Conservation (phyloP, 2,113 vertebrate genomes). For the Strix uralensis region DNA sequence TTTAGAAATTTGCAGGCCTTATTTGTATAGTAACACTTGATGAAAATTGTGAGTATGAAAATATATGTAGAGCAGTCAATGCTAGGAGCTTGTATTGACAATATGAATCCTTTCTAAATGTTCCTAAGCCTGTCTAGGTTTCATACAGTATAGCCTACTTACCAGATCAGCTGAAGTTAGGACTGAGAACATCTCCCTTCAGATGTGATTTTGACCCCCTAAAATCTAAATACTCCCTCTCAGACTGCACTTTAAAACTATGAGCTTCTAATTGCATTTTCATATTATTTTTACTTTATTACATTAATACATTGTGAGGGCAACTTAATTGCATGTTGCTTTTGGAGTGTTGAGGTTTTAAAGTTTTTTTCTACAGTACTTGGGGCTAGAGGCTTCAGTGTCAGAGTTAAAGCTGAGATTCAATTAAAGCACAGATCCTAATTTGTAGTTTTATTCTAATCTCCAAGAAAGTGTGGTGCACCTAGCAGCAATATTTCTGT, state of each 20-base stretch:
- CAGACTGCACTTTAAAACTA: neutral
- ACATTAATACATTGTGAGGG: fast-evolving
- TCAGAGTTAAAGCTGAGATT: neutral
- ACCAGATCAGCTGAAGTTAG: neutral
- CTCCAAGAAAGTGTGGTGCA: neutral
- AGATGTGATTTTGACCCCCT: neutral
- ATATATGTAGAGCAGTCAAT: neutral
- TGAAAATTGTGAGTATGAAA: neutral
- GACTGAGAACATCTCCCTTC: neutral
- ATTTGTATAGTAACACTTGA: neutral
- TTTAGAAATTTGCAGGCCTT: neutral
- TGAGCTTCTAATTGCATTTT: neutral
- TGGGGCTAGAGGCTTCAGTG: neutral
- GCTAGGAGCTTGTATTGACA: neutral
- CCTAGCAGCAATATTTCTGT: neutral
- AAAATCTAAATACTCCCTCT: neutral
- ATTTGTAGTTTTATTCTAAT: neutral
- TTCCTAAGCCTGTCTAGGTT: neutral
- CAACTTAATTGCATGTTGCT: neutral
- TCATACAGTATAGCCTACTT: neutral
- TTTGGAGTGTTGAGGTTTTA: neutral
- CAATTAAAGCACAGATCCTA: neutral
- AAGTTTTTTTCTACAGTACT: neutral
- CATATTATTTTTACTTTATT: neutral
- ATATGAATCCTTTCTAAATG: neutral